phyloP scores from a whole-genome alignment of 2,797 vertebrate genomes.

The Melopsittacus undulatus region DNA sequence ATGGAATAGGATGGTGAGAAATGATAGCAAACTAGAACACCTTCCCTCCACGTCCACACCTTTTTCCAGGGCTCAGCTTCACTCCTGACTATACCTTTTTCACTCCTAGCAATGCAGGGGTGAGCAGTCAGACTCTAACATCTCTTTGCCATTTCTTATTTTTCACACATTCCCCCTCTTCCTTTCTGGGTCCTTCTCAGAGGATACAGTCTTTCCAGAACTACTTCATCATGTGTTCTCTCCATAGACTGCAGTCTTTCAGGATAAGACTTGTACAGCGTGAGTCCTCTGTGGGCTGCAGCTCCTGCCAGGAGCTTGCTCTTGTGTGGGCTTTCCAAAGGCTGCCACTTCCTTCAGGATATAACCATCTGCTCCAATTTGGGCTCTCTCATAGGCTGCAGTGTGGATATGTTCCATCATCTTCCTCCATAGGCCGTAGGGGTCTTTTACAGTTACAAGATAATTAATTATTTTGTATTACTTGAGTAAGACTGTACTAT shows the following conservation, averaged over 20 bases:
- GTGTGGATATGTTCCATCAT: fast-evolving
- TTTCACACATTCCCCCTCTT: neutral
- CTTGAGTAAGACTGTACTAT: neutral
- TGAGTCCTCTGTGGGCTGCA: too few relatives aligned
- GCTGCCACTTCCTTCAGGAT: neutral
- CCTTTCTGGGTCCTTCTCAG: neutral
- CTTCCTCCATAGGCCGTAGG: neutral
- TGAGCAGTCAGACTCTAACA: neutral
- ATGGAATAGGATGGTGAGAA: neutral
- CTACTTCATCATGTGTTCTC: neutral
- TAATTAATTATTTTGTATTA: neutral
- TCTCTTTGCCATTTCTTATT: neutral
- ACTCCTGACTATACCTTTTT: neutral
- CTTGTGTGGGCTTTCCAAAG: neutral
- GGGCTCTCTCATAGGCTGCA: neutral
- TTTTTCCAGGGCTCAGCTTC: neutral
- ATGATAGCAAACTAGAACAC: neutral
- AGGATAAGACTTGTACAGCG: neutral
- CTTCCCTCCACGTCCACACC: neutral
- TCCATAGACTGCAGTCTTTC: neutral
- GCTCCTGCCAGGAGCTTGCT: neutral
- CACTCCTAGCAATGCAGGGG: neutral
- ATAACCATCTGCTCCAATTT: fast-evolving
- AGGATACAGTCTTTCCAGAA: neutral
- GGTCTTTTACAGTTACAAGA: neutral